Percentiles rank a stretch among this genome's conserved stretches.
These are phyloP conservation scores for Tachuris rubrigastra DNA, from an alignment of 2,113 vertebrate species.

Conservation along the genomic window DNA sequence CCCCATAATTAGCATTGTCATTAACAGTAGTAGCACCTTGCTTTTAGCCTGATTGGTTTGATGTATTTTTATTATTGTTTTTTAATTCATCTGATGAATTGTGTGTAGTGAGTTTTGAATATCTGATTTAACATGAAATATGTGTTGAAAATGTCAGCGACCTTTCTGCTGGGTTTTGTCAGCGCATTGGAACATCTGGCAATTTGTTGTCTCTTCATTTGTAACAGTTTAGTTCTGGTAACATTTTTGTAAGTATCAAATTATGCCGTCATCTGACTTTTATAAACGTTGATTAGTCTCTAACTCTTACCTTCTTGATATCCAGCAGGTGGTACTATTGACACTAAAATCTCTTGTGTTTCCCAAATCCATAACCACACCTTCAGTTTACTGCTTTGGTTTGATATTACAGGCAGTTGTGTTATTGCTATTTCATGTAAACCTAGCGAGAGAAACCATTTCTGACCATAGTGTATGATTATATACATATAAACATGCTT, in stretches of 20 bases:
- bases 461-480: not conserved
- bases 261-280: not conserved
- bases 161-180: not conserved
- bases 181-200: not conserved
- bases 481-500: no score
- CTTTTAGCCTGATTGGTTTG: not conserved
- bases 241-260: not conserved
- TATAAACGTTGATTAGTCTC: not conserved
- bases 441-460: not conserved
- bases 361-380: not conserved
- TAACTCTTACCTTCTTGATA: not conserved
- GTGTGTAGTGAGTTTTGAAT: not conserved
- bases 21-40: not conserved
- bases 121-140: not conserved
- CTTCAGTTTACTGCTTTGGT: not conserved
- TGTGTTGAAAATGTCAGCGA: not conserved
- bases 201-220: not conserved
- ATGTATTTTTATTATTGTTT: not conserved
- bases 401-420: not conserved
- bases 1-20: not conserved
- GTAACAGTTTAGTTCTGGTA: not conserved
- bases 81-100: not conserved
- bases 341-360: not conserved
- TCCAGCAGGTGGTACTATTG: slow-evolving; percentile 55
- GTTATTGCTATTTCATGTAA: not conserved